phyloP scores from a whole-genome alignment of 1,140 invertebrate species.

The Steinernema feltiae region DNA sequence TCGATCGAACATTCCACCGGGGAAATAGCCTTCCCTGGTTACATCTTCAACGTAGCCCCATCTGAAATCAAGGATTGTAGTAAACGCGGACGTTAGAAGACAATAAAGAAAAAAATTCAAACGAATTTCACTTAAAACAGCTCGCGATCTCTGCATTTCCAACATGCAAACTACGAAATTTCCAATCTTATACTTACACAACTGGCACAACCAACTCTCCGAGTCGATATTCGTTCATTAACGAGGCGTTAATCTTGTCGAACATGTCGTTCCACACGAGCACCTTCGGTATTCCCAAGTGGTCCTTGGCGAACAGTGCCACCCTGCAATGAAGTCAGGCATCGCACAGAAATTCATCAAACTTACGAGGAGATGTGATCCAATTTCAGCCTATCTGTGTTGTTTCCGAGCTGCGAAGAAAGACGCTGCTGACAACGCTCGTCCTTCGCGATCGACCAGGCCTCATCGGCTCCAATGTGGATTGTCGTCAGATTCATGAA shows the following conservation, averaged over 20 bases:
- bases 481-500: slow-evolving; percentile 30
- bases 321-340: slow-evolving; percentile 32
- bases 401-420: slow-evolving; percentile 25
- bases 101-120: no score
- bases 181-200: no score
- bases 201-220: slow-evolving; percentile 38
- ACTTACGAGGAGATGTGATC: slow-evolving; percentile 41
- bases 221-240: slow-evolving; percentile 21
- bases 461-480: slow-evolving; percentile 62
- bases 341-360: not conserved
- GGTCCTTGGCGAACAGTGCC: slow-evolving; percentile 38
- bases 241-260: slow-evolving; percentile 13
- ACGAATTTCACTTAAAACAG: no score
- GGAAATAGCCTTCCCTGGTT: slow-evolving; percentile 38
- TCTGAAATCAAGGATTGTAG: no score
- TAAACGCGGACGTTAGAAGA: no score
- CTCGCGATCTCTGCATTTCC: no score
- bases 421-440: not conserved
- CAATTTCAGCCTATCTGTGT: slow-evolving; percentile 42
- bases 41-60: slow-evolving; percentile 37
- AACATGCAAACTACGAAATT: no score
- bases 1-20: slow-evolving; percentile 37
- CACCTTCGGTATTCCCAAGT: slow-evolving; percentile 37
- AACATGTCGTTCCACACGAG: slow-evolving; percentile 49
- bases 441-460: slow-evolving; percentile 25